Conservation (phyloP, 2,113 vertebrate genomes). For the Apteryx mantelli region DNA sequence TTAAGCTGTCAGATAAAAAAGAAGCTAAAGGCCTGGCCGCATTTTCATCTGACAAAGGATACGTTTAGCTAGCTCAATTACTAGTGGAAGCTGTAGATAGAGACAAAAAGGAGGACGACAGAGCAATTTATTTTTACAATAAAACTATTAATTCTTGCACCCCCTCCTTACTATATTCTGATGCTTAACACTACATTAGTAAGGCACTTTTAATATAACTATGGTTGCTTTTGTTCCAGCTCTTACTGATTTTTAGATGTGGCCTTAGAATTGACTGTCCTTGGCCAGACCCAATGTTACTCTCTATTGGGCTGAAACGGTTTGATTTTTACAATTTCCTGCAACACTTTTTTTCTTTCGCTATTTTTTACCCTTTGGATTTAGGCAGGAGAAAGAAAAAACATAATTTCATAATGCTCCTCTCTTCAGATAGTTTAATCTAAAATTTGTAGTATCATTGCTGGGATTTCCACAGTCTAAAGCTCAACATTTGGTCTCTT, state of each 20-base stretch:
- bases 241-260: slow-evolving; percentile 22
- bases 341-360: neutral
- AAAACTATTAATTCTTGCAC: slow-evolving; percentile 53
- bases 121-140: slow-evolving; percentile 66
- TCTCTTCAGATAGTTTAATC: neutral
- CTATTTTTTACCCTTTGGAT: neutral
- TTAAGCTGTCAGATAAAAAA: slow-evolving; percentile 53
- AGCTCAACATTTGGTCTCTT: neutral
- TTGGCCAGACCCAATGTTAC: slow-evolving; percentile 37
- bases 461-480: neutral
- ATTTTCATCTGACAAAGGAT: slow-evolving; percentile 56
- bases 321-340: neutral
- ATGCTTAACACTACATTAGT: slow-evolving; percentile 33
- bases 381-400: neutral
- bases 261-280: slow-evolving; percentile 45
- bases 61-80: slow-evolving; percentile 52
- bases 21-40: slow-evolving; percentile 17
- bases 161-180: slow-evolving; percentile 27
- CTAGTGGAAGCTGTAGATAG: slow-evolving; percentile 17
- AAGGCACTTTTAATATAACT: slow-evolving; percentile 55
- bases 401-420: neutral
- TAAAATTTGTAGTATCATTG: neutral
- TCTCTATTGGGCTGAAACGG: neutral
- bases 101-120: slow-evolving; percentile 16
- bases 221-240: slow-evolving; percentile 39